These are phyloP conservation scores for Pandemis corylana DNA, from an alignment of 2,888 invertebrate genomes.

Conservation along the genomic window DNA sequence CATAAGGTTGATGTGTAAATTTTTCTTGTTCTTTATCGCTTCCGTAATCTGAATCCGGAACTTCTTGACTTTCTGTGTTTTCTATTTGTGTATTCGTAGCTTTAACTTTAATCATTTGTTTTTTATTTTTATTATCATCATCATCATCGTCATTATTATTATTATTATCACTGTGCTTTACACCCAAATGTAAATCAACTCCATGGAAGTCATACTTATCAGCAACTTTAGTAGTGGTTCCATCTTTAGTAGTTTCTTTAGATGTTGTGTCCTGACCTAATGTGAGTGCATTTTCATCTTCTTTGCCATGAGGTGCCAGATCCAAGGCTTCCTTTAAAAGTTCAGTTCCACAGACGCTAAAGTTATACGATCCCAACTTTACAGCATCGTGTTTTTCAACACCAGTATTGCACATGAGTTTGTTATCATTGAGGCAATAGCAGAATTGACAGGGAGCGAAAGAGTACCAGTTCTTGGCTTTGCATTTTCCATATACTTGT, in stretches of 20 bases:
- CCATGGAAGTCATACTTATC: neutral
- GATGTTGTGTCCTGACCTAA: slow-evolving; percentile 9
- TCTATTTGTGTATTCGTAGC: neutral
- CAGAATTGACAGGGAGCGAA: slow-evolving; percentile 70
- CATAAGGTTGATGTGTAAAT: neutral
- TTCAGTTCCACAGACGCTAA: slow-evolving; percentile 62
- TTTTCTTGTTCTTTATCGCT: neutral
- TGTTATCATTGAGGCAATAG: slow-evolving; percentile 63
- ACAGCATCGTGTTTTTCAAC: slow-evolving; percentile 47
- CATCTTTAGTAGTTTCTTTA: neutral
- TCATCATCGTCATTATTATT: neutral
- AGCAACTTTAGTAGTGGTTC: neutral
- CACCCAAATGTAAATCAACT: neutral
- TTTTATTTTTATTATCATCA: neutral
- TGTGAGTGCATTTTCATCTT: slow-evolving; percentile 44
- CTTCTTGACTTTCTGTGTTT: neutral
- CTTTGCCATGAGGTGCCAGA: slow-evolving; percentile 49
- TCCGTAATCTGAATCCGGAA: neutral
- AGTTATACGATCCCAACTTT: slow-evolving; percentile 57
- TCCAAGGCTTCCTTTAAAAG: slow-evolving; percentile 57
- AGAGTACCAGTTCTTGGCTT: slow-evolving; percentile 66
- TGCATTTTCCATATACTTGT: slow-evolving; percentile 58
- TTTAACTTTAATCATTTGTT: neutral
- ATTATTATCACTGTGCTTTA: neutral
- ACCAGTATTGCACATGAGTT: slow-evolving; percentile 66